Evolutionary conservation across 2,113 vertebrate species (phyloP).

Genomic region (Mus pahari): DNA sequence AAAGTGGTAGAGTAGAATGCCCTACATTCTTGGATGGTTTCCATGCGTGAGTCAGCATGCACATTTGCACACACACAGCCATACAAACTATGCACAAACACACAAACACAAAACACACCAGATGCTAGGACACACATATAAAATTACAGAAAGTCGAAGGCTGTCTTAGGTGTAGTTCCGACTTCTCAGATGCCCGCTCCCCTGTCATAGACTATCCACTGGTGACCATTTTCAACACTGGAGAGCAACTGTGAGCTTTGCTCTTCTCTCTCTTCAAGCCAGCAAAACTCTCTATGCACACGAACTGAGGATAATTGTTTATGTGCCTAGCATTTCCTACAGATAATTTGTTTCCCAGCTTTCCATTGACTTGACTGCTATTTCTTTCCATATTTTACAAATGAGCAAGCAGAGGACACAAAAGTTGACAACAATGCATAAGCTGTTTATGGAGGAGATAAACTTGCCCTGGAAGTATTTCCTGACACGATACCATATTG

Average conservation of each 20-base stretch:
- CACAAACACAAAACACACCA: background rate
- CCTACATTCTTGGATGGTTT: background rate
- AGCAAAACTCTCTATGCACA: background rate
- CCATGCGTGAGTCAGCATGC: too few relatives aligned
- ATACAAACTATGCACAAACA: background rate
- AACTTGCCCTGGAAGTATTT: background rate
- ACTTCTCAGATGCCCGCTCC: background rate
- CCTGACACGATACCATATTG: rapidly evolving
- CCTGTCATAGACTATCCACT: rapidly evolving
- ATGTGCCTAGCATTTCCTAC: background rate
- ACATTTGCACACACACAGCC: background rate
- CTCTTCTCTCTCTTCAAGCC: background rate
- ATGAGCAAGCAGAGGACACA: background rate
- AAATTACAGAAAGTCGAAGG: background rate
- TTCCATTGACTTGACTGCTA: background rate
- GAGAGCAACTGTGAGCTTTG: rapidly evolving
- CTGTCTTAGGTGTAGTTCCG: background rate
- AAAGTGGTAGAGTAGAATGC: background rate
- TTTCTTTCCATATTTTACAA: background rate
- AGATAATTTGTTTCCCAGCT: background rate
- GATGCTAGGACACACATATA: background rate
- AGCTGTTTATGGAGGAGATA: rapidly evolving
- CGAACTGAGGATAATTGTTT: too few relatives aligned
- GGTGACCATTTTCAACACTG: background rate
- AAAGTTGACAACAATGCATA: background rate